Conservation (phyloP, 2,888 invertebrate species). For the Synergus laeviventris region DNA sequence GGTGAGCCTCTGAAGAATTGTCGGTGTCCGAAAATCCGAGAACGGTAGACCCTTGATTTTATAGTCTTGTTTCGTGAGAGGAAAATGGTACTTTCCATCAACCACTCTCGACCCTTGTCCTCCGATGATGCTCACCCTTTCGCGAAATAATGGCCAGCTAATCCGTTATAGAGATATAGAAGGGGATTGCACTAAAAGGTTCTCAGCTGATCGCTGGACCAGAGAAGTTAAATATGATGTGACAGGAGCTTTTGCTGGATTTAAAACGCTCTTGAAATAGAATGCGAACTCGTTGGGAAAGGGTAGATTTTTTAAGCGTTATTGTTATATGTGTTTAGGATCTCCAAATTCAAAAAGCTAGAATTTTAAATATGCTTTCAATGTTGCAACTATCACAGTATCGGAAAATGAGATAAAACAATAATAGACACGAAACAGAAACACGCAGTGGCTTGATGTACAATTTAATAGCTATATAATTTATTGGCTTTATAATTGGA, state of each 20-base stretch:
- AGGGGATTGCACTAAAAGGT: slow-evolving; percentile 60
- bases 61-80: slow-evolving; percentile 14
- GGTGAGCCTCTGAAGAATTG: slow-evolving; percentile 43
- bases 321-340: background rate
- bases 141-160: slow-evolving; percentile 65
- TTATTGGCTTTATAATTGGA: background rate
- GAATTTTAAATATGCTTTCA: too few species aligned
- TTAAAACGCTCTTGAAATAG: slow-evolving; percentile 1
- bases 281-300: background rate
- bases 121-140: slow-evolving; percentile 39
- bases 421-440: too few species aligned
- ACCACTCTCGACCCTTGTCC: slow-evolving; percentile 20
- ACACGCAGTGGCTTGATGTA: too few species aligned
- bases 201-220: slow-evolving; percentile 43
- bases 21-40: background rate
- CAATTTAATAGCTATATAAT: background rate
- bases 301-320: background rate
- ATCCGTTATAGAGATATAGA: slow-evolving; percentile 57
- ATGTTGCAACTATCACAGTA: too few species aligned
- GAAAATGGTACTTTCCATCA: slow-evolving; percentile 13
- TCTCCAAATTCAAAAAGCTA: background rate
- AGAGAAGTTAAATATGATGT: slow-evolving; percentile 4
- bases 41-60: background rate
- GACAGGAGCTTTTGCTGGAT: background rate
- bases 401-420: too few species aligned